These are phyloP conservation scores for Gulo gulo DNA, from an alignment of 2,113 vertebrate genomes.

Conservation along the genomic window DNA sequence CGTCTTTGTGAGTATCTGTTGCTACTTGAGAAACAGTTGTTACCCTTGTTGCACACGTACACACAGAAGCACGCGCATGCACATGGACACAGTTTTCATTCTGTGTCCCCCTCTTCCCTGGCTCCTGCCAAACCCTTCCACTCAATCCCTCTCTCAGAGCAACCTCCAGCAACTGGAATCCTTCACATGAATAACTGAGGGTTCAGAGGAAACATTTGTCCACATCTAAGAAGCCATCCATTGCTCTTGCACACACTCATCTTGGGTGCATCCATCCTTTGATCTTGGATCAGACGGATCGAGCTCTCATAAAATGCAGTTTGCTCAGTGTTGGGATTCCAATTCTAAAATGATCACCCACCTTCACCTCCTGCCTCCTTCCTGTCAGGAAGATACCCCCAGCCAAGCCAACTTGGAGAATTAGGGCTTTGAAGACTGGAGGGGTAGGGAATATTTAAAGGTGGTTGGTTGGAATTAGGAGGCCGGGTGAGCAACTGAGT, in stretches of 20 bases:
- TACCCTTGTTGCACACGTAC: neutral
- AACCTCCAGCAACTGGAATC: neutral
- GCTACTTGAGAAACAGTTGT: neutral
- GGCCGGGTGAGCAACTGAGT: neutral
- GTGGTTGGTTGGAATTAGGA: neutral
- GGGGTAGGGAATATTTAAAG: neutral
- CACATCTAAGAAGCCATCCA: neutral
- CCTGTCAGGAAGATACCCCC: neutral
- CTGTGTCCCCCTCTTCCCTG: neutral
- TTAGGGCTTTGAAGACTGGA: neutral
- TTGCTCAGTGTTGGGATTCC: neutral
- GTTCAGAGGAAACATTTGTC: neutral
- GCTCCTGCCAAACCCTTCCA: neutral
- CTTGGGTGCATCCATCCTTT: neutral
- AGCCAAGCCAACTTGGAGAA: neutral
- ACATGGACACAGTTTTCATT: neutral
- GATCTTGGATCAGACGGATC: neutral
- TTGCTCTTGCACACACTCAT: neutral
- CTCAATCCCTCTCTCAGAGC: neutral
- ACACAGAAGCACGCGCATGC: neutral
- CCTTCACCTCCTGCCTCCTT: neutral
- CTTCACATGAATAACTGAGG: neutral
- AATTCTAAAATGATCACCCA: neutral
- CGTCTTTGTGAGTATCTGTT: conserved; percentile 16
- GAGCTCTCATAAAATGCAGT: neutral